Evolutionary conservation across 1,140 invertebrate genomes (phyloP).

Genomic region (Drosophila punjabiensis): DNA sequence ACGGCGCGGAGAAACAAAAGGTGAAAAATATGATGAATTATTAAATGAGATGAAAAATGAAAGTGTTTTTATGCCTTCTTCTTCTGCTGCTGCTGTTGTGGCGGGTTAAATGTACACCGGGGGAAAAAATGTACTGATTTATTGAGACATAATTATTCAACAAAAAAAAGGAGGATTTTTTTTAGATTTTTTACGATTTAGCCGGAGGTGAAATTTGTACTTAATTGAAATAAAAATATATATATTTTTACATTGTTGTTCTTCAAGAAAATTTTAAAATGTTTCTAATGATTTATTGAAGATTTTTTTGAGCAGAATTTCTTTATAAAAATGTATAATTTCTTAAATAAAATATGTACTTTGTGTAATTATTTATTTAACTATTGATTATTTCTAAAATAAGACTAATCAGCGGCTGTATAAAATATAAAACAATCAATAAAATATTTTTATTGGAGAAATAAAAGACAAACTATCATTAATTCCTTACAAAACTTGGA

Average conservation of each 20-base stretch:
- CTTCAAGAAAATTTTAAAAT: not conserved
- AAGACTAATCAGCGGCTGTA: not conserved
- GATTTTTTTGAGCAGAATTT: not conserved
- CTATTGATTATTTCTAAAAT: not conserved
- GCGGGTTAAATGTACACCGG: slow-evolving; percentile 40
- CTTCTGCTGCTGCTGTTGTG: slow-evolving; percentile 24
- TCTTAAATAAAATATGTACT: not conserved
- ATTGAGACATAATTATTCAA: not conserved
- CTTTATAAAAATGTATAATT: not conserved
- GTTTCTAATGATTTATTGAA: too few species aligned
- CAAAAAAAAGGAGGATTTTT: too few species aligned
- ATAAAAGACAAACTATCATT: not conserved
- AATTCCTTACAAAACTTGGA: not conserved
- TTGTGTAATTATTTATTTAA: not conserved
- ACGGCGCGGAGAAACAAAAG: slow-evolving; percentile 48
- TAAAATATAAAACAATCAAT: not conserved
- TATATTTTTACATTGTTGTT: not conserved
- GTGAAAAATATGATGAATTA: slow-evolving; percentile 73
- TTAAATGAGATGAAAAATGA: slow-evolving; percentile 82
- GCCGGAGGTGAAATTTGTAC: not conserved
- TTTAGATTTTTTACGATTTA: not conserved
- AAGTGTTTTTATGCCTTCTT: slow-evolving; percentile 73
- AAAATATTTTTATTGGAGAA: not conserved
- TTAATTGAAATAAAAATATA: too few species aligned
- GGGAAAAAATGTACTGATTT: slow-evolving; percentile 12